Conservation (phyloP, 2,113 vertebrate genomes). For the Callocephalon fimbriatum region DNA sequence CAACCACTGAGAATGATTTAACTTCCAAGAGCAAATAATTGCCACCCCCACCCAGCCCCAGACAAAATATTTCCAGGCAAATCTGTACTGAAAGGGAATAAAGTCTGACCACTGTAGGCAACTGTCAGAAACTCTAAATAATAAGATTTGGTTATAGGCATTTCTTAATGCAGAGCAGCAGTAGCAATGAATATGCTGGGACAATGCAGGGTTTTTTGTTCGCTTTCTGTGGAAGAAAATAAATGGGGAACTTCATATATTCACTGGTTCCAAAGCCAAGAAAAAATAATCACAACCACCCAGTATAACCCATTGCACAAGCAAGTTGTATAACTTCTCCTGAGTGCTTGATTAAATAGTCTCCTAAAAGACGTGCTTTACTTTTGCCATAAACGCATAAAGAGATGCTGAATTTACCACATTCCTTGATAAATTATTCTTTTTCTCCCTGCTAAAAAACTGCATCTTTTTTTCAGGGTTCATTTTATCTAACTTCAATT, state of each 20-base stretch:
- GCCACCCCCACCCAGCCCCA: neutral
- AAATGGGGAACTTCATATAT: slow-evolving; percentile 20
- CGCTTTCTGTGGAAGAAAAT: slow-evolving; percentile 36
- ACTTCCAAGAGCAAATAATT: neutral
- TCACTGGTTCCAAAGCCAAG: slow-evolving; percentile 13
- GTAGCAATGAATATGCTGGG: slow-evolving; percentile 38
- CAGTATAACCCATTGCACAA: neutral
- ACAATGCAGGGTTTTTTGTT: neutral
- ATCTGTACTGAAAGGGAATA: neutral
- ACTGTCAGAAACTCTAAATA: slow-evolving; percentile 28
- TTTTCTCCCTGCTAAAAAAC: slow-evolving; percentile 18
- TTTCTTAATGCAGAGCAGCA: slow-evolving; percentile 48
- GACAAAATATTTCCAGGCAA: neutral
- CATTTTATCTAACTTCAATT: slow-evolving; percentile 22
- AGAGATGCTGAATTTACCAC: slow-evolving; percentile 41
- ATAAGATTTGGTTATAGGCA: slow-evolving; percentile 19
- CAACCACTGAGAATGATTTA: neutral
- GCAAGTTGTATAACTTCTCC: slow-evolving; percentile 33
- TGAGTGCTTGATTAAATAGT: slow-evolving; percentile 33
- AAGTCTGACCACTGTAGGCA: slow-evolving; percentile 34
- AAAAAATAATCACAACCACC: slow-evolving; percentile 14
- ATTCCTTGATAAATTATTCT: slow-evolving; percentile 34
- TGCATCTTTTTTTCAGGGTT: neutral
- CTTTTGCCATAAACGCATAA: slow-evolving; percentile 43
- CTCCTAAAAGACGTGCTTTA: slow-evolving; percentile 9